Evolutionary conservation across 2,113 vertebrate genomes (phyloP), one percentile per base, ranked within the genome.

Genomic region (Sphyrna mokarran): DNA sequence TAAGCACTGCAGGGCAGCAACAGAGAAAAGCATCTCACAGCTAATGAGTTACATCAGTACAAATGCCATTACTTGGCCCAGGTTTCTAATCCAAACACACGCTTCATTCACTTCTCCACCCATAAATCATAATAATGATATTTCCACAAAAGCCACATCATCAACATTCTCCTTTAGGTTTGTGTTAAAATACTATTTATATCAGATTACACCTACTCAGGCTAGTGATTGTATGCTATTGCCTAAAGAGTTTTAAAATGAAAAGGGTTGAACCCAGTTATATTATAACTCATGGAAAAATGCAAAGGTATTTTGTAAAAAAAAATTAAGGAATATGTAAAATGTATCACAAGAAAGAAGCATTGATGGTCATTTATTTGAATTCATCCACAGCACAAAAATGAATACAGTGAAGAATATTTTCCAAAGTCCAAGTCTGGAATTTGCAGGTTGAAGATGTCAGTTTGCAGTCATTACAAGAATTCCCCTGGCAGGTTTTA

Each of bases 11-110:
- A 94, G 97, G 97, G 97, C 97, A 97, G 97, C 96, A 78, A 96
- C 97, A 97, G 96, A 98, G 97, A 97, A 97, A 97, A 97, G 96
- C 97, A 97, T 96, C 97, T 97, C 97, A 97, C 97, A 95, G 96
- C 97, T 97, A 98, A 97, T 61, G 97, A 97, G 96, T 97, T 97
- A 97, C 97, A 97, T 98, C 97, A 98, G 97, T 97, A 97, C 96
- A 97, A 97, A 97, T 96, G 96, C 97, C 97, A 97, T 96, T 97
- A 96, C 96, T 97, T 97, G 96, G 96, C 96, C 97, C 97, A 98
- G 97, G 97, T 98, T 96, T 96, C 97, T 97, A 97, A 96, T 96
- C 96, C 96, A 96, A 97, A 97, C 96, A 96, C 96, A 96, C 61
- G 87, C 96, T 96, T 97, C 96, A 96, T 96, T 97, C 96, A 91